Conservation (phyloP, 2,888 invertebrate genomes). For the Allygus modestus region DNA sequence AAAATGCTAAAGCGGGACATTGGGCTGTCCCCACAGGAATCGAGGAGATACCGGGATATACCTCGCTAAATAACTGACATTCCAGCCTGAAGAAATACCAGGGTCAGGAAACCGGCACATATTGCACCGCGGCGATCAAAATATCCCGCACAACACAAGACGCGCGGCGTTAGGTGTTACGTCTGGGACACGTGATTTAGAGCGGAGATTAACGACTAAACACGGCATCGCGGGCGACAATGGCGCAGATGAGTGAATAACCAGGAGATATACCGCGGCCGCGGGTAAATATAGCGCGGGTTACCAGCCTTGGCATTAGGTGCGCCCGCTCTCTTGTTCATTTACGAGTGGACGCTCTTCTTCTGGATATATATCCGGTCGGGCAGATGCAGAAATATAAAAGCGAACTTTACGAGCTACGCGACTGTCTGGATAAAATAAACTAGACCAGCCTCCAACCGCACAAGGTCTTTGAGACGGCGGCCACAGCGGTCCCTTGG, state of each 20-base stretch:
- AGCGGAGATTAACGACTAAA: not conserved
- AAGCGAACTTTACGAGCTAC: not conserved
- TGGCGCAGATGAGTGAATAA: not conserved
- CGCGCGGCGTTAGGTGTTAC: not conserved
- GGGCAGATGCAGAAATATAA: slow-evolving; percentile 2
- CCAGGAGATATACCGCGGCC: not conserved
- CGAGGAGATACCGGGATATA: no score
- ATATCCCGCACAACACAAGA: not conserved
- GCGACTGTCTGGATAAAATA: not conserved
- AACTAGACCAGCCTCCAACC: not conserved
- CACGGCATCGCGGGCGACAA: not conserved
- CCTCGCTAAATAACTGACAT: not conserved
- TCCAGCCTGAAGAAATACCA: no score
- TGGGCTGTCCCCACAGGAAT: no score
- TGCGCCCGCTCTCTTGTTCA: not conserved
- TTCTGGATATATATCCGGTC: not conserved
- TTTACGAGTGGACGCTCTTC: not conserved
- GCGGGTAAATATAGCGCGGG: slow-evolving; percentile 16
- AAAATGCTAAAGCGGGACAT: no score
- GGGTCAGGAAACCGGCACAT: not conserved
- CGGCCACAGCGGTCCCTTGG: not conserved
- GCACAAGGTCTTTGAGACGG: not conserved
- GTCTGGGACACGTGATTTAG: not conserved
- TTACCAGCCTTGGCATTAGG: not conserved
- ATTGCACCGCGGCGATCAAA: not conserved